These are phyloP conservation scores for Bombycilla garrulus DNA, from an alignment of 2,113 vertebrate species.

Conservation along the genomic window DNA sequence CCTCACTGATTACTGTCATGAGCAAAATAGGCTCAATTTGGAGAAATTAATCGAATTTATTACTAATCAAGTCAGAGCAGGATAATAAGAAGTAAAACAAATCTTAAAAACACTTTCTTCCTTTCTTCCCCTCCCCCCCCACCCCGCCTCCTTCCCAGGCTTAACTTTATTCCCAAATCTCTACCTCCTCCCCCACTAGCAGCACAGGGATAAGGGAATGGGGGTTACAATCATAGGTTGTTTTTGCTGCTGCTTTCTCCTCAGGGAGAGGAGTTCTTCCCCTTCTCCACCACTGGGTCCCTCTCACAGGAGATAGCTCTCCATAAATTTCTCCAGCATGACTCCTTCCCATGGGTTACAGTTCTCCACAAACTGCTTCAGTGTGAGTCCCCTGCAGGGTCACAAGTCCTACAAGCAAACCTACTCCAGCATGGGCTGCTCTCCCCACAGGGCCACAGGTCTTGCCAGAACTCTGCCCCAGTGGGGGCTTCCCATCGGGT, in stretches of 20 bases:
- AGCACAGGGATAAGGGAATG: neutral
- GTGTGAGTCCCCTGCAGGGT: neutral
- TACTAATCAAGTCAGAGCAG: neutral
- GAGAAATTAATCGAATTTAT: neutral
- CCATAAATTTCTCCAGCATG: neutral
- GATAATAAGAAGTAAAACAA: neutral
- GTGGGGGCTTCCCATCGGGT: neutral
- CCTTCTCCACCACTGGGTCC: neutral
- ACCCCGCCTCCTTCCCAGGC: neutral
- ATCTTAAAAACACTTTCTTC: neutral
- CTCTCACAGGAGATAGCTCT: neutral
- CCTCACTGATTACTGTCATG: neutral
- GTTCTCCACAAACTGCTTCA: neutral
- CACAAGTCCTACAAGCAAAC: neutral
- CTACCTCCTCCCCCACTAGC: rapidly evolving
- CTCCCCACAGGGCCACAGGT: neutral
- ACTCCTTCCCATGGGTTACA: neutral
- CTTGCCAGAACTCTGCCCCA: neutral
- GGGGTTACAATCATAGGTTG: neutral
- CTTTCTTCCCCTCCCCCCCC: neutral
- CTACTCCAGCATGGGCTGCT: neutral
- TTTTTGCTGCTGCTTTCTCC: neutral
- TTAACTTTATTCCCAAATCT: neutral
- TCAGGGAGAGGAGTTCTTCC: neutral
- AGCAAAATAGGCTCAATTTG: neutral